Evolutionary conservation across 2,888 invertebrate genomes (phyloP), one percentile per base, ranked within the genome.

Genomic region (Catocala fraxini): DNA sequence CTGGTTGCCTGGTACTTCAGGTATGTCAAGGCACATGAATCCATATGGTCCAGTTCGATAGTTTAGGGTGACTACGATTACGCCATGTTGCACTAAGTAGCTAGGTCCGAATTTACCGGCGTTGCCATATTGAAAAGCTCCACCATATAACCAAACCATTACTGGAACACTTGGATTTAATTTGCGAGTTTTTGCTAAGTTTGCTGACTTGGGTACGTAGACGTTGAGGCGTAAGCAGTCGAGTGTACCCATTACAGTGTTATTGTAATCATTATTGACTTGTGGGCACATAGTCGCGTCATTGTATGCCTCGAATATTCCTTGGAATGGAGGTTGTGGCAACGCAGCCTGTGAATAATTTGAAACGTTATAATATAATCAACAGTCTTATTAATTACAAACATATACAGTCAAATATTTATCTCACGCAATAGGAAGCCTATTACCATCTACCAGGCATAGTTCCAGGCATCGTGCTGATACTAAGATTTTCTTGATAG

Each of bases 11-110:
- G 77, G 67, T 4, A 77, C 65, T 35, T 70, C 64, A 5, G 73
- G 64, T 13, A 61, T 70, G 42, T 75, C 73, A 0, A 80, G 60
- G 39, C 79, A 78, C 77, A 81, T 75, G 15, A 80, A 80, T 4
- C 80, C 79, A 46, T 77, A 80, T 4, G 75, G 61, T 12, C 76
- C 79, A 0, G 75, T 25, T 5, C 80, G 65, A 45, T 81, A 77
- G 51, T 77, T 81, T 5, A 81, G 13, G 6, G 73, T 77, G 4
- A 81, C 73, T 25, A 81, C 25, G 15, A 80, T 63, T 10, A 80
- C 68, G 11, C 76, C 66, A 49, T 80, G 71, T 53, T 59, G 63
- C 7, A 81, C 61, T 13, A 79, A 48, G 47, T 62, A 63, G 5
- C 6, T 53, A 0, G 65, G 65, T 25, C 56, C 59, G 34, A 15